Conservation (phyloP, 2,797 vertebrate genomes). For the Sphenopsis melanotis region DNA sequence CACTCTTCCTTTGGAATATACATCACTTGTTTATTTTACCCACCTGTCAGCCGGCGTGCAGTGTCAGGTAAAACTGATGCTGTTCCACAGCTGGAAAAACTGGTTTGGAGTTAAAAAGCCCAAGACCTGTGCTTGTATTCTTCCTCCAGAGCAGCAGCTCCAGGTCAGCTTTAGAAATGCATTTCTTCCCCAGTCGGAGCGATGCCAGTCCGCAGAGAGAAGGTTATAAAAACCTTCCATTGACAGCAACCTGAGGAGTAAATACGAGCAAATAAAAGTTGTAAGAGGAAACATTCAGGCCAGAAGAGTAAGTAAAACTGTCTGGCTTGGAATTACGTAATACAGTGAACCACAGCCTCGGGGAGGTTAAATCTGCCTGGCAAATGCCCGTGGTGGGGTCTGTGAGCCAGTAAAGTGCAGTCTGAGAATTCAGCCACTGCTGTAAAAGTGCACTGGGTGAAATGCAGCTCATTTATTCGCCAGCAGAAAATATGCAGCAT, state of each 20-base stretch:
- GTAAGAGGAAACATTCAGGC: conserved; percentile 46
- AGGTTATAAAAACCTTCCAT: conserved; percentile 27
- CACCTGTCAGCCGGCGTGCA: not conserved
- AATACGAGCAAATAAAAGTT: conserved; percentile 66
- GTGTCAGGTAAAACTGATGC: not conserved
- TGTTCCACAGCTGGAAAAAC: not conserved
- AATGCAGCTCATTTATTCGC: not conserved
- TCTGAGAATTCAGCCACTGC: not conserved
- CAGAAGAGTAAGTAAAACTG: conserved; percentile 55
- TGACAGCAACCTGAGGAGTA: conserved; percentile 57
- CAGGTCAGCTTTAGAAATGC: conserved; percentile 30
- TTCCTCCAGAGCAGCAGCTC: conserved; percentile 56
- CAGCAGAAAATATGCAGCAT: not conserved
- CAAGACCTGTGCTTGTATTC: not conserved
- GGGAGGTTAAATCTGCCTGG: conserved; percentile 22
- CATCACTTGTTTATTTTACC: not conserved
- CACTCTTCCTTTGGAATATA: not conserved
- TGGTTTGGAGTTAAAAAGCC: conserved; percentile 10
- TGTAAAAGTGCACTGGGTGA: not conserved
- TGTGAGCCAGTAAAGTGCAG: not conserved
- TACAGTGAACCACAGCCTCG: not conserved
- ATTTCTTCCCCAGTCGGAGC: conserved; percentile 14
- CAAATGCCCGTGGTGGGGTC: not conserved
- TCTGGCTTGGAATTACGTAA: conserved; percentile 36
- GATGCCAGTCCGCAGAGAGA: not conserved